Evolutionary conservation across 2,888 invertebrate genomes (phyloP), one percentile per base, ranked within the genome.

Genomic region (Euspilapteryx auroguttella): DNA sequence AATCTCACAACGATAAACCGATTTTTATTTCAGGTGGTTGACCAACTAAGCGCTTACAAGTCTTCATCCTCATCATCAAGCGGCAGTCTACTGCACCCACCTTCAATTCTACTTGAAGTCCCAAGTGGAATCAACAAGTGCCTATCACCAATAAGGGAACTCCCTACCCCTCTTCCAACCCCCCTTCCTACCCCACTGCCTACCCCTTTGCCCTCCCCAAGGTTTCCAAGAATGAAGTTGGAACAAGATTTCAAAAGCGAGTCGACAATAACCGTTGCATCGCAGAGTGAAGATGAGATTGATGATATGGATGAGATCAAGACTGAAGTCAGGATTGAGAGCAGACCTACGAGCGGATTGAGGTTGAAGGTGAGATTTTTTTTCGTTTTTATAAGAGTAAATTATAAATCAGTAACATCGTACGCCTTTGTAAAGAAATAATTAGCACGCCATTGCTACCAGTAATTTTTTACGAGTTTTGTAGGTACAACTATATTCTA

Each of bases 61-160:
- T 73, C 77, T 13, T 57, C 69, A 26, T 54, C 71, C 25, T 55
- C 24, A 7, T 49, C 34, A 31, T 47, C 73, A 27, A 79, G 80
- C 31, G 79, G 80, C 45, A 85, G 82, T 50, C 64, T 83, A 26
- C 69, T 85, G 22, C 85, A 87, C 52, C 85, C 86, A 30, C 86
- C 87, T 21, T 85, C 85, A 21, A 88, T 89, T 40, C 78, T 87
- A 15, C 76, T 89, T 30, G 89, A 89, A 76, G 85, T 87, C 41
- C 87, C 89, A 22, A 82, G 81, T 53, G 69, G 78, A 46, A 84
- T 85, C 44, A 86, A 83, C 49, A 86, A 86, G 62, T 89, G 88
- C 68, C 79, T 89, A 38, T 88, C 88, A 28, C 89, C 89, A 1
- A 89, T 89, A 38, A 75, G 85, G 38, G 88, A 88, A 57, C 76